Evolutionary conservation across 2,888 invertebrate genomes (phyloP), one percentile per base, ranked within the genome.

Genomic region (Lasioglossum marginatum): DNA sequence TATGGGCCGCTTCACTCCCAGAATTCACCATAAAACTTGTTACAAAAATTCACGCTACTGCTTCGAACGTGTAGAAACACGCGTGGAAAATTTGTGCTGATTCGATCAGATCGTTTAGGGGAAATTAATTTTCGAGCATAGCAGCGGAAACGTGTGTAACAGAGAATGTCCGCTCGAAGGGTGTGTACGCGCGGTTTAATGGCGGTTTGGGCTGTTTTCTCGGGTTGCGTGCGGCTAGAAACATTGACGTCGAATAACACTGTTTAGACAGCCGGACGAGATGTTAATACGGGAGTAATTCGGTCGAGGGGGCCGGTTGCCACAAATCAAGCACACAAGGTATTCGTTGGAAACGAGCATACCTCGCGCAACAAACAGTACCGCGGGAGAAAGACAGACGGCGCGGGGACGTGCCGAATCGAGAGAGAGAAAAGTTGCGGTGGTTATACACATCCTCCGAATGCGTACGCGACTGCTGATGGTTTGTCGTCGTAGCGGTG

Each of bases 401-500:
- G 71, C 34, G 74, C 45, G 57, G 71, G 27, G 74, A 34, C 73
- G 81, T 72, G 85, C 82, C 57, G 57, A 85, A 77, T 80, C 82
- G 75, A 77, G 81, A 75, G 74, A 82, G 85, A 83, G 78, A 78
- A 48, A 77, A 82, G 66, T 79, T 78, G 86, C 68, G 70, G 72
- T 77, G 81, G 90, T 90, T 90, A 89, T 83, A 86, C 88, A 84
- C 88, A 84, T 88, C 86, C 74, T 79, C 72, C 81, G 72, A 90
- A 89, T 82, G 86, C 84, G 86, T 89, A 88, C 87, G 88, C 85
- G 87, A 90, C 88, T 81, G 88, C 77, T 79, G 88, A 87, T 84
- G 90, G 91, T 90, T 90, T 90, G 90, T 90, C 90, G 91, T 91
- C 86, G 83, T 76, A 84, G 73, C 90, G 88, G 79, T 90, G 86